These are phyloP conservation scores for Todiramphus chloris DNA, from an alignment of 2,113 vertebrate genomes.

Conservation along the genomic window DNA sequence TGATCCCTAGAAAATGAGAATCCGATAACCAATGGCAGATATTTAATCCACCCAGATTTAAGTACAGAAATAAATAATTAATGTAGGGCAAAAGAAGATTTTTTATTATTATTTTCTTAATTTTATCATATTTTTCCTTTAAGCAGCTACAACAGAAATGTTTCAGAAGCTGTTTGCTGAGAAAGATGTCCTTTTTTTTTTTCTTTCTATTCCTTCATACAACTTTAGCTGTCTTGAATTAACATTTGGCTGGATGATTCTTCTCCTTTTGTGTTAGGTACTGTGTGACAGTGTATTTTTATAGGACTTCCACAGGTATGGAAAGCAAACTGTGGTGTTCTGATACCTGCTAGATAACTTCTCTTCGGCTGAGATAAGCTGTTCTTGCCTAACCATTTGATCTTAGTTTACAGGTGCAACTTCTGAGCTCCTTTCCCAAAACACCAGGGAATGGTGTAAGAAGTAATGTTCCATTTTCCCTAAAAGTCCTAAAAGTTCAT, in stretches of 20 bases:
- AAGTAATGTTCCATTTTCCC: neutral
- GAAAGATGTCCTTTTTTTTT: neutral
- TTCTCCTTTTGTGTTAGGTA: neutral
- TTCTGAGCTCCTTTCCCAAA: neutral
- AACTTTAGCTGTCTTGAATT: neutral
- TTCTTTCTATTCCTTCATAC: neutral
- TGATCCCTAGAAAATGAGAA: neutral
- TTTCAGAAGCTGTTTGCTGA: neutral
- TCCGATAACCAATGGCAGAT: neutral
- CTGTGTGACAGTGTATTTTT: neutral
- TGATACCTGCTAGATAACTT: neutral
- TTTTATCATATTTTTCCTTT: neutral
- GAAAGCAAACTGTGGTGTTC: neutral
- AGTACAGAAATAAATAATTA: neutral
- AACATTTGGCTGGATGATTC: neutral
- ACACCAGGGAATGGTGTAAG: neutral
- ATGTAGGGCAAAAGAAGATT: neutral
- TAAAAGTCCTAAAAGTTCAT: neutral
- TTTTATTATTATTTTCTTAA: neutral
- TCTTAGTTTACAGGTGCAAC: neutral
- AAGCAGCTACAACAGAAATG: neutral
- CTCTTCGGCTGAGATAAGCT: neutral
- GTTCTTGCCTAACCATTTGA: neutral
- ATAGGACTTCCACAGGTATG: neutral
- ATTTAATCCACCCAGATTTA: neutral